These are phyloP conservation scores for Pimephales promelas DNA, from an alignment of 2,113 vertebrate genomes.

Conservation along the genomic window DNA sequence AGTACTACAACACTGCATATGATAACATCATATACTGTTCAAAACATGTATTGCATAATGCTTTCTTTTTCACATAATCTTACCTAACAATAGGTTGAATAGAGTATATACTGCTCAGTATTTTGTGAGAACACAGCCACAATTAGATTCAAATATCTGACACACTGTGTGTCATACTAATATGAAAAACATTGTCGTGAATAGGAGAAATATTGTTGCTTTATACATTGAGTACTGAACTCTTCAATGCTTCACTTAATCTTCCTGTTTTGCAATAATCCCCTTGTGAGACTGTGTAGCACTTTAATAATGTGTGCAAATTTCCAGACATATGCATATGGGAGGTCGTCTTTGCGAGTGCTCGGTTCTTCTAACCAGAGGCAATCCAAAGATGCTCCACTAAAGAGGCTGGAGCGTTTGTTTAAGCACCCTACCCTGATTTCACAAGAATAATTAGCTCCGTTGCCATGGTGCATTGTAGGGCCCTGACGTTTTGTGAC, in stretches of 20 bases:
- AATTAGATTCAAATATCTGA: neutral
- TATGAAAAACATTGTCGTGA: neutral
- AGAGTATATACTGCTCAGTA: neutral
- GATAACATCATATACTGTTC: too few species aligned
- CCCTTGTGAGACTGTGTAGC: conserved; percentile 20
- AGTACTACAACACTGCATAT: too few species aligned
- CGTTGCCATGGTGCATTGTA: conserved; percentile 50
- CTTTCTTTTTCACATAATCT: neutral
- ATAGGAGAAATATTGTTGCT: neutral
- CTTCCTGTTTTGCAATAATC: conserved; percentile 14
- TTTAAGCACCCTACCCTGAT: conserved; percentile 49
- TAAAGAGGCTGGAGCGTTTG: conserved; percentile 16
- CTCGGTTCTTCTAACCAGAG: conserved; percentile 21
- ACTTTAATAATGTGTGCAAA: conserved; percentile 32
- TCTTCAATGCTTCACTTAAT: conserved; percentile 27
- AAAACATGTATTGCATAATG: neutral
- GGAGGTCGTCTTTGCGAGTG: conserved; percentile 18
- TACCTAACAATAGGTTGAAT: neutral
- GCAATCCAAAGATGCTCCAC: conserved; percentile 22
- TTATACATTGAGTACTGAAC: neutral
- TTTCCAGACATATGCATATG: conserved; percentile 47
- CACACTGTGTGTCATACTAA: neutral
- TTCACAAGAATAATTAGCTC: conserved; percentile 56
- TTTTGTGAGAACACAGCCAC: neutral
- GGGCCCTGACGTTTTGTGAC: conserved; percentile 51